Conservation (phyloP, 2,888 invertebrate species). For the Subacronicta megacephala region DNA sequence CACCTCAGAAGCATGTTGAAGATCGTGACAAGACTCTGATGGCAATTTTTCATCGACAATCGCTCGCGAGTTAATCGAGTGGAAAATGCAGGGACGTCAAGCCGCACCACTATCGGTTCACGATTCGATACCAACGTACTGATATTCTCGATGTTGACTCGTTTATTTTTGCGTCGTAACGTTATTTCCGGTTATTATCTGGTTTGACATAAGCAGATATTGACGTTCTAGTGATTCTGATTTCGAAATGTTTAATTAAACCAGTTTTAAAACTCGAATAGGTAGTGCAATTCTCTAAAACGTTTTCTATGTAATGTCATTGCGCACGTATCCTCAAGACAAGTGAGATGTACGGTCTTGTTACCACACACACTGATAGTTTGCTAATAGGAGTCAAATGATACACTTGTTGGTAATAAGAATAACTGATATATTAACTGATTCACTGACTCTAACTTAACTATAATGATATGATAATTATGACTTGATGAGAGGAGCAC, state of each 20-base stretch:
- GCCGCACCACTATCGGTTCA: conserved; percentile 49
- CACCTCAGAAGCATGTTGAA: conserved; percentile 60
- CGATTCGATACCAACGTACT: conserved; percentile 35
- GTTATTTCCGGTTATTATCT: conserved; percentile 39
- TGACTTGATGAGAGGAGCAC: too few relatives aligned
- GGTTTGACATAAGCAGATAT: conserved; percentile 44
- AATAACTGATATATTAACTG: too few relatives aligned
- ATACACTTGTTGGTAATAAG: too few relatives aligned
- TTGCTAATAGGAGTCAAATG: too few relatives aligned
- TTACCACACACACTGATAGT: too few relatives aligned
- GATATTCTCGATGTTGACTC: conserved; percentile 34
- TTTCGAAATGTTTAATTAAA: conserved; percentile 31
- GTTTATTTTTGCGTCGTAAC: conserved; percentile 46
- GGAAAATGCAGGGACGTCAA: conserved; percentile 73
- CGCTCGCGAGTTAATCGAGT: conserved; percentile 70
- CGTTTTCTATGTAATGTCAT: background rate
- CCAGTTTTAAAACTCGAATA: conserved; percentile 16
- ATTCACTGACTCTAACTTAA: too few relatives aligned
- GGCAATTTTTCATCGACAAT: conserved; percentile 72
- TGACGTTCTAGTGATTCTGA: conserved; percentile 31
- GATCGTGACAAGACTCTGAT: conserved; percentile 69
- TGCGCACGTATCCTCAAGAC: background rate
- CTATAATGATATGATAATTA: too few relatives aligned
- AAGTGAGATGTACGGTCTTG: too few relatives aligned
- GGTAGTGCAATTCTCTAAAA: background rate